phyloP scores from a whole-genome alignment of 1,140 invertebrate genomes.

The Scaptomyza montana region DNA sequence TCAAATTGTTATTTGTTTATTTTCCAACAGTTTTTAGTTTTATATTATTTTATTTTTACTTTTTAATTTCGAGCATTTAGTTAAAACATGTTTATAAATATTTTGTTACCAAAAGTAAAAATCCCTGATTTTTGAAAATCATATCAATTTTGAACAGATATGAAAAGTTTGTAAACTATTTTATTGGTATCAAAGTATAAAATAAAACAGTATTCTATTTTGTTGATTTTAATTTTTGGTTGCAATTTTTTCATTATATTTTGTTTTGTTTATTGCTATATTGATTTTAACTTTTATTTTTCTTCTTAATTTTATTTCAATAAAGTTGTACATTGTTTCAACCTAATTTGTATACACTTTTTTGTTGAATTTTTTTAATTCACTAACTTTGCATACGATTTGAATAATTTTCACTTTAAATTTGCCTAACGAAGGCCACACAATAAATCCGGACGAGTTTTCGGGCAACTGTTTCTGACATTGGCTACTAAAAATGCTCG shows the following conservation, averaged over 20 bases:
- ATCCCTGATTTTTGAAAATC: too few relatives aligned
- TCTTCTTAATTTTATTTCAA: slow-evolving; percentile 25
- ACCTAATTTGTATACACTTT: slow-evolving; percentile 1
- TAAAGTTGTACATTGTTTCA: slow-evolving; percentile 9
- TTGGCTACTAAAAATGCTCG: slow-evolving; percentile 65
- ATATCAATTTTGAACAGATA: neutral
- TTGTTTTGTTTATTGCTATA: neutral
- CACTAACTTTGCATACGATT: slow-evolving; percentile 25
- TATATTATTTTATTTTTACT: neutral
- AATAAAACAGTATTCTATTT: neutral
- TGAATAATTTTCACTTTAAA: slow-evolving; percentile 50
- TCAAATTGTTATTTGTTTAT: neutral
- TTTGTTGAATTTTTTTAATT: slow-evolving; percentile 13
- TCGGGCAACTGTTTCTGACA: slow-evolving; percentile 37
- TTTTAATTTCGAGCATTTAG: neutral
- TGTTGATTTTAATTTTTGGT: slow-evolving; percentile 23
- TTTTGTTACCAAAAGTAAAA: neutral
- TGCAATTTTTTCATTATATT: neutral
- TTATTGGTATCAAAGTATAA: neutral
- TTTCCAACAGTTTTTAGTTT: neutral
- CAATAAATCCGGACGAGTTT: slow-evolving; percentile 55
- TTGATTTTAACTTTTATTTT: slow-evolving; percentile 13
- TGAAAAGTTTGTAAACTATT: neutral
- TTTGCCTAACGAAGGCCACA: slow-evolving; percentile 35
- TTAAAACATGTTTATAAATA: too few relatives aligned